Evolutionary conservation across 2,888 invertebrate species (phyloP).

Genomic region (Drosophila aldrichi): DNA sequence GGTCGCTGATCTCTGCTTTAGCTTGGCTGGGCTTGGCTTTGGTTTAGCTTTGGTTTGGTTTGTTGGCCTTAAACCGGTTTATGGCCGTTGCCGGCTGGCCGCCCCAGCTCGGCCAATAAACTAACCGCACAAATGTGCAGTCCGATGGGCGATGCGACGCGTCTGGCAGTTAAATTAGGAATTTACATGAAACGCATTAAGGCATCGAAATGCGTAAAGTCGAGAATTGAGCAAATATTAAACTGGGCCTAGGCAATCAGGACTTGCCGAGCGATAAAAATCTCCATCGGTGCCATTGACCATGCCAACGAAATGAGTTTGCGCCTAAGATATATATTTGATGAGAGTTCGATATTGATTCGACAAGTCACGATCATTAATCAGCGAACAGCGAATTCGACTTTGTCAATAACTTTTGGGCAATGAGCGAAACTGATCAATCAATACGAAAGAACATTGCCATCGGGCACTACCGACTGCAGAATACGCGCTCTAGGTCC

Average conservation of each 20-base stretch:
- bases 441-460: neutral
- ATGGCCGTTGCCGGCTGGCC: slow-evolving; percentile 1
- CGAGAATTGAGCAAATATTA: neutral
- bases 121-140: slow-evolving; percentile 58
- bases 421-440: neutral
- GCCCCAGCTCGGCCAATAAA: slow-evolving; percentile 66
- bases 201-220: slow-evolving; percentile 5
- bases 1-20: slow-evolving; percentile 18
- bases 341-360: neutral
- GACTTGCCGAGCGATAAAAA: slow-evolving; percentile 3
- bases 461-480: neutral
- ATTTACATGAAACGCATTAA: slow-evolving; percentile 43
- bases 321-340: neutral
- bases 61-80: slow-evolving; percentile 32
- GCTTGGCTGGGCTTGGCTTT: neutral
- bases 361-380: slow-evolving; percentile 4
- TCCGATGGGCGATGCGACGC: slow-evolving; percentile 16
- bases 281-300: neutral
- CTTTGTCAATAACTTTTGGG: neutral
- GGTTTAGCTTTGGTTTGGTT: too few species aligned
- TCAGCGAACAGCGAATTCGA: neutral
- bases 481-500: too few species aligned
- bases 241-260: neutral
- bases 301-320: neutral
- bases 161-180: slow-evolving; percentile 45